phyloP scores from a whole-genome alignment of 2,113 vertebrate species.

The Emydocephalus ijimae region DNA sequence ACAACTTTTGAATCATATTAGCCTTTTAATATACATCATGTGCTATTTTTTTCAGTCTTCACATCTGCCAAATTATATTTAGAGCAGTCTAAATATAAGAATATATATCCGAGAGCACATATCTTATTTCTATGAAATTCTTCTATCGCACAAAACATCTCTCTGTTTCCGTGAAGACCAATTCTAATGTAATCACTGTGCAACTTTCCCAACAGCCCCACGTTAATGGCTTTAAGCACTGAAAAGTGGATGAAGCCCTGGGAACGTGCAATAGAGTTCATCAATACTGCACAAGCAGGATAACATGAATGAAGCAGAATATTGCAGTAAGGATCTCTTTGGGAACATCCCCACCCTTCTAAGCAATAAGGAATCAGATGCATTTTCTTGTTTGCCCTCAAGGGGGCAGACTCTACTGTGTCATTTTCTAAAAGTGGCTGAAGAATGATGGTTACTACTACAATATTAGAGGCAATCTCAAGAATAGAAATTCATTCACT shows the following conservation, averaged over 20 bases:
- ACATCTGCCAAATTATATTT: not conserved
- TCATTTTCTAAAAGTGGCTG: not conserved
- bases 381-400: conserved; percentile 8
- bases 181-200: not conserved
- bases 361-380: not conserved
- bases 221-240: not conserved
- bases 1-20: not conserved
- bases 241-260: not conserved
- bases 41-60: not conserved
- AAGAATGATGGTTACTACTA: not conserved
- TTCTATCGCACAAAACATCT: not conserved
- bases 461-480: not conserved
- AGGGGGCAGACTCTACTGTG: conserved; percentile 22
- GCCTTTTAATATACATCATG: not conserved
- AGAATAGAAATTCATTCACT: not conserved
- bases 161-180: not conserved
- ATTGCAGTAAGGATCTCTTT: not conserved
- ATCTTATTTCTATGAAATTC: not conserved
- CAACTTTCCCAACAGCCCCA: not conserved
- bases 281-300: not conserved
- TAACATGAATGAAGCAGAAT: not conserved
- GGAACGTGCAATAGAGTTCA: not conserved
- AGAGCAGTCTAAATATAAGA: not conserved
- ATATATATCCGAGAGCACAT: not conserved
- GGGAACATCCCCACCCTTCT: not conserved